Percentiles rank a stretch among this genome's conserved stretches.
Evolutionary conservation across 2,797 vertebrate genomes (phyloP).

Genomic region (Distichodus sexfasciatus): DNA sequence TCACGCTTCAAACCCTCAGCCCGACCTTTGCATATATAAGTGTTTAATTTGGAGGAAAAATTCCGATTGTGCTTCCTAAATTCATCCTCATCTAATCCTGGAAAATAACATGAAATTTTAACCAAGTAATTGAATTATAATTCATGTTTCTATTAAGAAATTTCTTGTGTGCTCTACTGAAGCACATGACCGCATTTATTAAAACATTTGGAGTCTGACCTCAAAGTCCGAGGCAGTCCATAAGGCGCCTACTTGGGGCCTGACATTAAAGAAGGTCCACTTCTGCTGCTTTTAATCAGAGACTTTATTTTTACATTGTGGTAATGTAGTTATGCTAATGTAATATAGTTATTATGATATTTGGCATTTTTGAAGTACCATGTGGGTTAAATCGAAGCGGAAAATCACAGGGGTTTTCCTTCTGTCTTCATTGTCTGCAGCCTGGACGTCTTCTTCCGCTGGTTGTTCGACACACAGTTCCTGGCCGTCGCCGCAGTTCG

Average conservation of each 20-base stretch:
- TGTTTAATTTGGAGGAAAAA: too few relatives aligned
- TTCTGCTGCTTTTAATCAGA: not conserved
- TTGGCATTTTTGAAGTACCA: not conserved
- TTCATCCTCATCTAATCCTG: too few relatives aligned
- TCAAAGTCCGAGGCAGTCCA: too few relatives aligned
- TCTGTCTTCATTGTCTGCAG: conserved; percentile 62
- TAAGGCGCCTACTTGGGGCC: not conserved
- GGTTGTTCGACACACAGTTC: conserved; percentile 96
- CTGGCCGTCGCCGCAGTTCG: conserved; percentile 82
- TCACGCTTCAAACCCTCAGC: too few relatives aligned
- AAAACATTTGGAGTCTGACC: too few relatives aligned
- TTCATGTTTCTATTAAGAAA: too few relatives aligned
- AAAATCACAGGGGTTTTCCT: not conserved
- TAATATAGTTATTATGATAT: not conserved
- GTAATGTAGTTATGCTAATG: not conserved
- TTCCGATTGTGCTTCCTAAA: too few relatives aligned
- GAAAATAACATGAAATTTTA: too few relatives aligned
- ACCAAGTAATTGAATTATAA: too few relatives aligned
- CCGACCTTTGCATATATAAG: too few relatives aligned
- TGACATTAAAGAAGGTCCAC: not conserved
- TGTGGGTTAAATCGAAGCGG: not conserved
- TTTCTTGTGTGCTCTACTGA: too few relatives aligned
- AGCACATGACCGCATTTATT: too few relatives aligned
- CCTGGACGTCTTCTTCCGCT: conserved; percentile 94
- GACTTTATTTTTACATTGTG: not conserved